phyloP scores from a whole-genome alignment of 1,140 invertebrate species.

The Conopomorpha cramerella region DNA sequence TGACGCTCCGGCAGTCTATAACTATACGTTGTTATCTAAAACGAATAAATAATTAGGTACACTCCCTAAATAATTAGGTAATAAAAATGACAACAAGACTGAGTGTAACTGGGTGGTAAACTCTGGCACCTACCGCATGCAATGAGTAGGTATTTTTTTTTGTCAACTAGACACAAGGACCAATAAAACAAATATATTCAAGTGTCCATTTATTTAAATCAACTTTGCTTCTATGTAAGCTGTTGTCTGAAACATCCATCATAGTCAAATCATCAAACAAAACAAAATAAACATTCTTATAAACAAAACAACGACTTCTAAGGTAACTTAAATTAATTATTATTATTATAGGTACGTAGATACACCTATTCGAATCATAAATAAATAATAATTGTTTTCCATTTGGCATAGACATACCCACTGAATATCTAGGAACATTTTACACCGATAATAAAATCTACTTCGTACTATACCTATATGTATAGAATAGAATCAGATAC shows the following conservation, averaged over 20 bases:
- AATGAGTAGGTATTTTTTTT: no score
- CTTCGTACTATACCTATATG: no score
- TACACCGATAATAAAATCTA: no score
- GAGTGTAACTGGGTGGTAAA: no score
- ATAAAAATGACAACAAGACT: no score
- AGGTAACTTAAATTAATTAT: conserved; percentile 21
- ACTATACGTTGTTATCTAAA: no score
- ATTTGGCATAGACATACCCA: conserved; percentile 20
- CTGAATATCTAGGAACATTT: conserved; percentile 40
- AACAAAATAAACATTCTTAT: conserved; percentile 37
- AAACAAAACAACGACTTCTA: conserved; percentile 23
- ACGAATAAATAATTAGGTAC: no score
- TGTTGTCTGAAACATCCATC: conserved; percentile 51
- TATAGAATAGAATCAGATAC: no score
- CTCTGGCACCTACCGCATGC: no score
- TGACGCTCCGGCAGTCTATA: no score
- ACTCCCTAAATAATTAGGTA: no score
- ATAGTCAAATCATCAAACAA: conserved; percentile 46
- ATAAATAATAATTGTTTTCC: no score
- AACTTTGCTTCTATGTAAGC: conserved; percentile 54
- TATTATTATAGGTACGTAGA: conserved; percentile 33
- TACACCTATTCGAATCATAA: conserved; percentile 19
- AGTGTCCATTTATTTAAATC: conserved; percentile 50
- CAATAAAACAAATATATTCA: conserved; percentile 50
- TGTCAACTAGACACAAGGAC: conserved; percentile 25